Evolutionary conservation across 2,888 invertebrate species (phyloP), one percentile per base, ranked within the genome.

Genomic region (Eumacrocentrus americanus): DNA sequence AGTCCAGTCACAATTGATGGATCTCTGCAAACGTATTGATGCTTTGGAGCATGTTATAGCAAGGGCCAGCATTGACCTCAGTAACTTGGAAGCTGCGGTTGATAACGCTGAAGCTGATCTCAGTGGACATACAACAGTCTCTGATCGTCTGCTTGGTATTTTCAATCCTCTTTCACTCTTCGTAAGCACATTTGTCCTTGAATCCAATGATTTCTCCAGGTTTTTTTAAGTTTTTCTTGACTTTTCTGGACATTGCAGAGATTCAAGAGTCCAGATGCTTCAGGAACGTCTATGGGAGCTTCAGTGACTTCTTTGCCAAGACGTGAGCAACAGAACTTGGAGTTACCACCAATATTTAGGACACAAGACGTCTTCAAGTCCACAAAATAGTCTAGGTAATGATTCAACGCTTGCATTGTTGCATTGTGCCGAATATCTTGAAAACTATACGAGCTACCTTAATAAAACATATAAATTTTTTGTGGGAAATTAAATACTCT

Each of bases 91-190:
- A 66, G 66, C 73, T 22, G 77, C 78, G 6, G 71, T 81, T 42
- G 81, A 81, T 7, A 71, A 65, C 14, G 81, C 81, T 0, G 81
- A 81, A 59, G 68, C 77, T 16, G 74, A 77, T 29, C 66, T 79
- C 34, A 77, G 77, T 9, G 62, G 54, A 3, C 25, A 14, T 25
- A 58, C 52, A 14, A 73, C 71, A 2, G 67, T 72, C 6, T 71
- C 81, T 0, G 80, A 81, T 54, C 74, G 75, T 61, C 69, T 78
- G 51, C 72, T 81, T 12, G 75, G 76, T 14, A 79, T 80, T 51
- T 61, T 81, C 18, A 82, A 81, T 70, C 81, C 81, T 1, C 73
- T 81, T 14, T 74, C 76, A 1, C 78, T 80, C 51, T 81, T 80
- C 58, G 80, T 80, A 71, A 74, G 75, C 72, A 59, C n/a, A n/a